Evolutionary conservation across 2,888 invertebrate genomes (phyloP), one percentile per base, ranked within the genome.

Genomic region (Blera fallax): DNA sequence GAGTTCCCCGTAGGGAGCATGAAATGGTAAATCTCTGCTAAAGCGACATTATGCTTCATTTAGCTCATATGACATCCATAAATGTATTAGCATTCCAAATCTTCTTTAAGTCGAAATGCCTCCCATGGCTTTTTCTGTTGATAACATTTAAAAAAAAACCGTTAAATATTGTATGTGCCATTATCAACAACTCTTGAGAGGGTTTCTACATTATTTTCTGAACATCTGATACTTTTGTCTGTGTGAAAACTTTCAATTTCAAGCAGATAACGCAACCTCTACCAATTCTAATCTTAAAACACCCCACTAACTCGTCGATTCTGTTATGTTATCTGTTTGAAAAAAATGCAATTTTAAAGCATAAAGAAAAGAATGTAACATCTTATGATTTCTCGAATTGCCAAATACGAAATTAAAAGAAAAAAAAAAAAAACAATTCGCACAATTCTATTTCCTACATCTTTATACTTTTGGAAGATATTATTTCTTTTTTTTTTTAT

Each of bases 381-480:
- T 54, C 43, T 29, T 69, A 70, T 60, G 10, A 72, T 56, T 65
- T 67, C 80, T 80, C 74, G 48, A 43, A 24, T 65, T 79, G 79
- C 79, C 79, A 79, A 80, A 80, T 40, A 34, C 32, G 52, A 32
- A 29, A 24, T 24, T 24, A 24, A 24, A 24, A 24, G 2, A 21
- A 34, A 67, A 67, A 40, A n/a, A 58, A 1, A 14, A 34, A 40
- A 54, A 16, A 27, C 3, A 7, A 34, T 14, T 14, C 37, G 67
- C 67, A 60, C 65, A 62, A 29, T 3, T 43, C 5, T 18, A 21
- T 21, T 48, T 48, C 21, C 7, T 21, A 43, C 7, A 21, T 11
- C 8, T 21, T 48, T 48, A 50, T 29, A 29, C 7, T 58, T 32
- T 37, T 14, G 0, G 5, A 70, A 16, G 54, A 1, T n/a, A 54